phyloP scores from a whole-genome alignment of 2,113 vertebrate genomes.

The Pseudonaja textilis region DNA sequence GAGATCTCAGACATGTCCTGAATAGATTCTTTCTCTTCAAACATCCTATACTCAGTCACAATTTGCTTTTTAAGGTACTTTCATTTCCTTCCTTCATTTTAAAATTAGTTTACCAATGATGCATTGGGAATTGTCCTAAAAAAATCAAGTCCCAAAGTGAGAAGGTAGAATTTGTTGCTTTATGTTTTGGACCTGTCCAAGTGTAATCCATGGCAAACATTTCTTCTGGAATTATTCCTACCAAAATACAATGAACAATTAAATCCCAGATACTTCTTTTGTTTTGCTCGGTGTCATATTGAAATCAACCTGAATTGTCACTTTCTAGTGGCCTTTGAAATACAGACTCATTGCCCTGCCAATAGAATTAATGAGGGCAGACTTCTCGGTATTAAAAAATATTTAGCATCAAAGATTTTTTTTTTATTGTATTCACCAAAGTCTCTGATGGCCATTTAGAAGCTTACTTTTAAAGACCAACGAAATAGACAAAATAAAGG shows the following conservation, averaged over 20 bases:
- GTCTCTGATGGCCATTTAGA: constrained; percentile 87
- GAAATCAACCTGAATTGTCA: constrained; percentile 75
- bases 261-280: constrained; percentile 24
- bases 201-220: background rate
- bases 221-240: background rate
- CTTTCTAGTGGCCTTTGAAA: constrained; percentile 92
- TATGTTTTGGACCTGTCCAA: background rate
- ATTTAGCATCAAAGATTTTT: constrained; percentile 65
- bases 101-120: background rate
- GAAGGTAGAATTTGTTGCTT: background rate
- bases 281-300: constrained; percentile 42
- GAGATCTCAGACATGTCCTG: background rate
- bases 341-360: constrained; percentile 62
- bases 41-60: background rate
- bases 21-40: background rate
- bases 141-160: background rate
- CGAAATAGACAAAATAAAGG: constrained; percentile 62
- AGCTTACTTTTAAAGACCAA: constrained; percentile 78
- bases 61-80: background rate
- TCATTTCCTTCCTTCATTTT: background rate
- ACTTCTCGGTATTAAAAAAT: constrained; percentile 65
- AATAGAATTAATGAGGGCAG: constrained; percentile 60
- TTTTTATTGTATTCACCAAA: constrained; percentile 88
- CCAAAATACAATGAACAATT: constrained; percentile 15
- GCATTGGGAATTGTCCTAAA: background rate